phyloP scores from a whole-genome alignment of 2,113 vertebrate genomes.

The Microtus ochrogaster region DNA sequence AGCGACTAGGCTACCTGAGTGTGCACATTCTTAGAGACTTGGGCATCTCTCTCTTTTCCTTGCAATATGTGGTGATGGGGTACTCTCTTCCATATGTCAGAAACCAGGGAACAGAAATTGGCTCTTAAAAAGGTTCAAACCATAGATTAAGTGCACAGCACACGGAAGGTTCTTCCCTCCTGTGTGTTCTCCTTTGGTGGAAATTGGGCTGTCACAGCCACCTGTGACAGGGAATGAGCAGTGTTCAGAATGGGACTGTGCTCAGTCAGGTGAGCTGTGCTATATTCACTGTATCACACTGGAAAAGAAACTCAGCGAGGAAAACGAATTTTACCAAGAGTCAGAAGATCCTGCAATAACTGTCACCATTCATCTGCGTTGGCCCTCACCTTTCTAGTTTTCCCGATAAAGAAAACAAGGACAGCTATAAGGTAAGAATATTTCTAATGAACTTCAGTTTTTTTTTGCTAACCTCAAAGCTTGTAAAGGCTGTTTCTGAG shows the following conservation, averaged over 20 bases:
- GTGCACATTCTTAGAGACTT: neutral
- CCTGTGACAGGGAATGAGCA: neutral
- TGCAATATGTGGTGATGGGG: neutral
- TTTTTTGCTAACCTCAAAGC: slow-evolving; percentile 45
- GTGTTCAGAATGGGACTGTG: neutral
- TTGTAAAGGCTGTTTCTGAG: slow-evolving; percentile 50
- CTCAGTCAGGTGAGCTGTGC: neutral
- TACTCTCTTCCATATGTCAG: neutral
- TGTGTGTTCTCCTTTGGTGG: neutral
- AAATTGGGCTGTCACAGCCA: neutral
- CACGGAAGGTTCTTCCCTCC: neutral
- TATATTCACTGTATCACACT: neutral
- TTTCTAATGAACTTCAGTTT: slow-evolving; percentile 43
- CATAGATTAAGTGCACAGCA: neutral
- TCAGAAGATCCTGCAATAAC: neutral
- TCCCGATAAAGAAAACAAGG: slow-evolving; percentile 30
- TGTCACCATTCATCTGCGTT: neutral
- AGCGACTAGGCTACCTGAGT: neutral
- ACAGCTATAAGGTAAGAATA: neutral
- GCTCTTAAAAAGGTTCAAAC: neutral
- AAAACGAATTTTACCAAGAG: neutral
- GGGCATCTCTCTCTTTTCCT: neutral
- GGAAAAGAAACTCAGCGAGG: neutral
- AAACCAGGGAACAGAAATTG: neutral
- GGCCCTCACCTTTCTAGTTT: neutral